A percentile compares a stretch with the other conserved stretches of the same genome.
Conservation (phyloP, 2,888 invertebrate species). For the Dugesia japonica region DNA sequence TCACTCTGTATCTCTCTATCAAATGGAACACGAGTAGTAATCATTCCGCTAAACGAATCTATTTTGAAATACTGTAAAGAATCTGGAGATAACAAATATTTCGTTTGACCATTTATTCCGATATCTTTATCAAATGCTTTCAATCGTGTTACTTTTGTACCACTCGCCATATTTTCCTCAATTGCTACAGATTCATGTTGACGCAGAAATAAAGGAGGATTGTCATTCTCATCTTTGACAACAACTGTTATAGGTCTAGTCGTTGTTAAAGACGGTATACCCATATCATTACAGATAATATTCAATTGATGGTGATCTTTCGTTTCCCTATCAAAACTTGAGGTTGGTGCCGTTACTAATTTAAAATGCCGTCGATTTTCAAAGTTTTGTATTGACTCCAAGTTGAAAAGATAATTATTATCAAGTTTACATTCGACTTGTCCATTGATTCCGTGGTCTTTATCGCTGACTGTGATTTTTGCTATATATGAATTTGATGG, state of each 20-base stretch:
- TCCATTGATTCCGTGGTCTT: slow-evolving; percentile 22
- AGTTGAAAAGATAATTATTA: background rate
- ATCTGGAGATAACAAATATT: background rate
- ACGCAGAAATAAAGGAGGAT: background rate
- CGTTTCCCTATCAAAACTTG: slow-evolving; percentile 24
- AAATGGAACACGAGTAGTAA: background rate
- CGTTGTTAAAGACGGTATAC: background rate
- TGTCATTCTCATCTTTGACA: slow-evolving; percentile 27
- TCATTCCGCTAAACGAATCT: slow-evolving; percentile 16
- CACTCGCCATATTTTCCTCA: background rate
- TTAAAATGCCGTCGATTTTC: background rate
- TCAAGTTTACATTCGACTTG: slow-evolving; percentile 22
- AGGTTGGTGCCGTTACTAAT: background rate
- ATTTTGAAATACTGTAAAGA: slow-evolving; percentile 8
- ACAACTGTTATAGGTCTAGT: background rate
- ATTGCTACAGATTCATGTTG: background rate
- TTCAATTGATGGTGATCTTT: slow-evolving; percentile 17
- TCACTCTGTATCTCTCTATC: slow-evolving; percentile 12
- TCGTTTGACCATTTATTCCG: background rate
- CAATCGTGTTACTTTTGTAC: slow-evolving; percentile 14
- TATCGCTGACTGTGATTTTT: slow-evolving; percentile 10
- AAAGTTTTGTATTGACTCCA: background rate
- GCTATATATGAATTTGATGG: slow-evolving; percentile 7
- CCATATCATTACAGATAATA: slow-evolving; percentile 23
- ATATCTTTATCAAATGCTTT: slow-evolving; percentile 1